Base-by-base conservation (phyloP, 2,113 vertebrate genomes). In the Polyodon spathula region DNA sequence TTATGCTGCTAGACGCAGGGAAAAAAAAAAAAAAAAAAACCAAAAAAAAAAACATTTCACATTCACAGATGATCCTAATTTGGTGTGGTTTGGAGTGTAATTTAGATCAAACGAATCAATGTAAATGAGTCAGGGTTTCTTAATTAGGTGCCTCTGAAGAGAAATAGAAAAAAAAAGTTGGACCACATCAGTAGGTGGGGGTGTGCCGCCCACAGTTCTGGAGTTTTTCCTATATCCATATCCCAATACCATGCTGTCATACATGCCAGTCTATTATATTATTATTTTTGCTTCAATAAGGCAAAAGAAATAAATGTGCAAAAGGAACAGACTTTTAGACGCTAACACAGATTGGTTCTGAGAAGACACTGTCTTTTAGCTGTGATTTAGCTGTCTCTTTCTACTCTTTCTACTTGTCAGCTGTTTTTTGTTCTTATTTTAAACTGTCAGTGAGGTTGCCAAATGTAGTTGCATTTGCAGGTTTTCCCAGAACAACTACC, bases 31-130 rank as follows among this genome's bases (percentile, higher is more conserved):
- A 12, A 10, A 54, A 52, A 27, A 41, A 6, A 12, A 54, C 44
- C 57, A 53, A 52, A 59, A 67, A 70, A 73, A 78, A 74, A 91
- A 93, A 89, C 89, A 90, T 93, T 92, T 94, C 75, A 71, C 89
- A 89, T 92, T 92, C 92, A 92, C 92, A 97, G 93, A 97, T 96
- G 94, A 94, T 95, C 89, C 87, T 92, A 92, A 96, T 97, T 98
- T 97, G 93, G 91, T 96, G 93, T 84, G 94, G 93, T 97, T 95
- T 93, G 86, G 92, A 95, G 90, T 92, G 89, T 90, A 95, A 97
- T 97, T 96, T 94, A 96, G 93, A 98, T 98, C 94, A 98, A 97
- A 95, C 90, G 83, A 79, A 84, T 88, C 89, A 90, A 94, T 95
- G 93, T 93, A 96, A 96, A 98, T 95, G 91, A 96, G 90, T 94